Conservation (phyloP, 2,888 invertebrate species). For the Odontothrips loti region DNA sequence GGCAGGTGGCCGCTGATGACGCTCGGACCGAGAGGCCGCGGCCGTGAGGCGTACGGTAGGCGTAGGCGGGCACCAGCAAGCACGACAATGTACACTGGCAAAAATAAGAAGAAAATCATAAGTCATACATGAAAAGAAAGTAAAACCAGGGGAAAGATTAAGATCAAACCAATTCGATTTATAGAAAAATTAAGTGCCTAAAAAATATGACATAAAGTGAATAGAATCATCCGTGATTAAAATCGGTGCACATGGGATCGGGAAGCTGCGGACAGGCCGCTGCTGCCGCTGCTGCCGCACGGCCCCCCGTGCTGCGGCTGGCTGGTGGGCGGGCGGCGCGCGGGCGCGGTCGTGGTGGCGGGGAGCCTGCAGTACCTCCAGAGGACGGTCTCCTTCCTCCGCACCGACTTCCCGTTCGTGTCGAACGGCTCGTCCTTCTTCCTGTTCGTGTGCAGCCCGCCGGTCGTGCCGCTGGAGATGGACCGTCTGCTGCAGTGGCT, state of each 20-base stretch:
- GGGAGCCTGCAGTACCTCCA: neutral
- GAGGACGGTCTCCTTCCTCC: neutral
- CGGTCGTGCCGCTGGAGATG: neutral
- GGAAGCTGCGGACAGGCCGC: too few species aligned
- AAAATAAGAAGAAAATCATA: too few species aligned
- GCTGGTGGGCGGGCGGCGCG: neutral
- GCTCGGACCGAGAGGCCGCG: neutral
- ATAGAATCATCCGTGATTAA: too few species aligned
- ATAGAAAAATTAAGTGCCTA: too few species aligned
- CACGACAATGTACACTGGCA: too few species aligned
- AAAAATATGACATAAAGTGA: too few species aligned
- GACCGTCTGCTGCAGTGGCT: neutral
- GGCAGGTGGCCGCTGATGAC: neutral
- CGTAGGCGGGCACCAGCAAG: too few species aligned
- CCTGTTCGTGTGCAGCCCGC: slow-evolving; percentile 1
- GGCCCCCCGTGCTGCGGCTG: neutral
- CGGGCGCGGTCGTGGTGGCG: neutral
- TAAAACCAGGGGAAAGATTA: too few species aligned
- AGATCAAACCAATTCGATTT: too few species aligned
- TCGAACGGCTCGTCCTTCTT: neutral
- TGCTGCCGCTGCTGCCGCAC: too few species aligned
- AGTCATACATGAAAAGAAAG: too few species aligned
- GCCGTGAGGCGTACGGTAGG: neutral
- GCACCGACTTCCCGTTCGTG: neutral
- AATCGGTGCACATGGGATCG: too few species aligned